Percentiles rank a stretch among this genome's conserved stretches.
phyloP scores from a whole-genome alignment of 2,113 vertebrate genomes.

The Anarrhichthys ocellatus region DNA sequence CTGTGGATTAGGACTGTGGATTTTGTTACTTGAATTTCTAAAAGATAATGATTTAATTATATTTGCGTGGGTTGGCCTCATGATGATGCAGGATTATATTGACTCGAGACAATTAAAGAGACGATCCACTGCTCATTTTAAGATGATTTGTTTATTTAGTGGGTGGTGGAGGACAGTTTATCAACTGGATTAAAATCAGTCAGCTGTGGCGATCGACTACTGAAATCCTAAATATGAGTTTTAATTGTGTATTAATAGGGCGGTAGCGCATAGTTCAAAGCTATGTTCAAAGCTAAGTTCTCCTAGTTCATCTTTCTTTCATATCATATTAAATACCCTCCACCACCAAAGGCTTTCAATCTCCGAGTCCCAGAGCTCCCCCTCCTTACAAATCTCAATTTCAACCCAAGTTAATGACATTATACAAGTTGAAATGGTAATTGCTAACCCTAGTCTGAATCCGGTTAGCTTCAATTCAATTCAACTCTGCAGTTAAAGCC shows the following conservation, averaged over 20 bases:
- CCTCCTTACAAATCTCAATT: background rate
- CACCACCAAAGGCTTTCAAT: background rate
- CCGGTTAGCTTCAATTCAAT: background rate
- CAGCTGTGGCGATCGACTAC: too few species aligned
- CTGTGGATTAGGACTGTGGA: background rate
- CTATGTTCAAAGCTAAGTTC: too few species aligned
- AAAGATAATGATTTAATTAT: background rate
- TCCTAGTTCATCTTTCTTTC: background rate
- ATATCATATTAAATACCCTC: slow-evolving; percentile 3
- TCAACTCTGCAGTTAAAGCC: background rate
- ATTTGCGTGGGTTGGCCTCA: background rate
- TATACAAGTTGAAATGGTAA: background rate
- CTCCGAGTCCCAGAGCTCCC: background rate
- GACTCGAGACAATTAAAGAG: background rate
- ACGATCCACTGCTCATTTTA: background rate
- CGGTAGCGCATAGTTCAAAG: too few species aligned
- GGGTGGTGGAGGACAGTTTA: too few species aligned
- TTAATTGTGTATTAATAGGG: too few species aligned
- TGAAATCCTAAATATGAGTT: too few species aligned
- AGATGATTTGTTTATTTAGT: background rate
- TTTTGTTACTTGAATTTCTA: background rate
- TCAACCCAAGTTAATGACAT: background rate
- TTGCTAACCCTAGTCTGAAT: background rate
- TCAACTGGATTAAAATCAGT: too few species aligned
- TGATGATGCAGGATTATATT: background rate